phyloP scores from a whole-genome alignment of 2,113 vertebrate species.

The Poeciliopsis turrubarensis region DNA sequence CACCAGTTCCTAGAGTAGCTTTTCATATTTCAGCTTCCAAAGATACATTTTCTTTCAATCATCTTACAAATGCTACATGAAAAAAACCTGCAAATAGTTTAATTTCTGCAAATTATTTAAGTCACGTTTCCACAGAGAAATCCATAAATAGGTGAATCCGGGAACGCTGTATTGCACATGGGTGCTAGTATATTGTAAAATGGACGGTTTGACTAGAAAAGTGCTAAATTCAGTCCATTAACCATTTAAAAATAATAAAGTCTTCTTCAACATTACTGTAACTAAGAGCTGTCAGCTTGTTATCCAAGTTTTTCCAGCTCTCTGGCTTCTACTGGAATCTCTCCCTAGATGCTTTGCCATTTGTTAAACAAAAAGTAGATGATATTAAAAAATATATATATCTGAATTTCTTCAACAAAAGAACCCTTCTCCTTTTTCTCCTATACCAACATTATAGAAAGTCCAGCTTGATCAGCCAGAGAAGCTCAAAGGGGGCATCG shows the following conservation, averaged over 20 bases:
- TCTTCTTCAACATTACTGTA: neutral
- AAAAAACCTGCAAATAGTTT: too few relatives aligned
- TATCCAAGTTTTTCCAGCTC: neutral
- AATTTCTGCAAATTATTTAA: too few relatives aligned
- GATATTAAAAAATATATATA: neutral
- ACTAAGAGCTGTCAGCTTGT: neutral
- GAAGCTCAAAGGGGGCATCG: conserved; percentile 75
- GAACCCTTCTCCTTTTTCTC: conserved; percentile 16
- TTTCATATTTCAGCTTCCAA: too few relatives aligned
- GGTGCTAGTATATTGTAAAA: too few relatives aligned
- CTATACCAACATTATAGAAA: conserved; percentile 48
- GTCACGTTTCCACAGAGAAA: too few relatives aligned
- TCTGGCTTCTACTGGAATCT: neutral
- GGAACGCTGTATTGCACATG: too few relatives aligned
- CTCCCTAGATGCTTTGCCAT: neutral
- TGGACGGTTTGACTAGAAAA: too few relatives aligned
- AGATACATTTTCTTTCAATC: too few relatives aligned
- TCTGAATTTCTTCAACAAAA: conserved; percentile 9
- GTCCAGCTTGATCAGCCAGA: conserved; percentile 77
- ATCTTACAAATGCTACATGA: too few relatives aligned
- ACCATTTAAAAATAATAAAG: neutral
- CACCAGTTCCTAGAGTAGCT: too few relatives aligned
- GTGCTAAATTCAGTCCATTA: neutral
- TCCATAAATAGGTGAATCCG: too few relatives aligned
- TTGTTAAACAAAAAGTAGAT: neutral